These are phyloP conservation scores for Papilio elwesi DNA, from an alignment of 2,888 invertebrate species.

Conservation along the genomic window DNA sequence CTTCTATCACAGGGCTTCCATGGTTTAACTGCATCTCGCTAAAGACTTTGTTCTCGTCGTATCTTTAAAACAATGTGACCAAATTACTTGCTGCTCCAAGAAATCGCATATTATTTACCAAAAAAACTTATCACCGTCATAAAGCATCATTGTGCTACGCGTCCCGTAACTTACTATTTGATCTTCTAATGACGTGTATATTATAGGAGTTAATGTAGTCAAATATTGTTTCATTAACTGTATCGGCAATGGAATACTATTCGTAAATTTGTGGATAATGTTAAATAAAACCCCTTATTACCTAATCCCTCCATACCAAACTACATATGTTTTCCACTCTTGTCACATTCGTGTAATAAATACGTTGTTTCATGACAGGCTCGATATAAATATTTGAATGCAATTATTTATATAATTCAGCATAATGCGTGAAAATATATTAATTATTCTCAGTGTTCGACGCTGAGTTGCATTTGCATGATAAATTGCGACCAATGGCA, in stretches of 20 bases:
- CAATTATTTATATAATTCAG: constrained; percentile 13
- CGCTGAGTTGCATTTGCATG: constrained; percentile 36
- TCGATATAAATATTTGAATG: constrained; percentile 10
- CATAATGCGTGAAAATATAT: constrained; percentile 33
- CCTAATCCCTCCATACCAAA: background rate
- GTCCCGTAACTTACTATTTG: no score
- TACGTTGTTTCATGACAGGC: constrained; percentile 6
- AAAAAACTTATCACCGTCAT: no score
- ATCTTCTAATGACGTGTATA: no score
- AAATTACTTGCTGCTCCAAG: no score
- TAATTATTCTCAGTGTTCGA: constrained; percentile 35
- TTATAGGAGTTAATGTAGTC: no score
- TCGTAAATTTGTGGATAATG: background rate
- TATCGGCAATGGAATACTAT: background rate
- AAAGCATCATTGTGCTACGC: no score
- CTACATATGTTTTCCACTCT: background rate
- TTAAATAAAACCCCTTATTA: background rate
- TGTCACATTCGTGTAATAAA: background rate
- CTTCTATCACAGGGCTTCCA: no score
- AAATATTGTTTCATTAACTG: background rate
- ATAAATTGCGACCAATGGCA: constrained; percentile 33
- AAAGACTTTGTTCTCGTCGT: no score
- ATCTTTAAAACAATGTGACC: no score
- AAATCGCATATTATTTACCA: no score
- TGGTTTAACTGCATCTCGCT: no score